A percentile compares a stretch with the other conserved stretches of the same genome.
These are phyloP conservation scores for Danaus melanippus DNA, from an alignment of 1,140 invertebrate genomes.

Conservation along the genomic window DNA sequence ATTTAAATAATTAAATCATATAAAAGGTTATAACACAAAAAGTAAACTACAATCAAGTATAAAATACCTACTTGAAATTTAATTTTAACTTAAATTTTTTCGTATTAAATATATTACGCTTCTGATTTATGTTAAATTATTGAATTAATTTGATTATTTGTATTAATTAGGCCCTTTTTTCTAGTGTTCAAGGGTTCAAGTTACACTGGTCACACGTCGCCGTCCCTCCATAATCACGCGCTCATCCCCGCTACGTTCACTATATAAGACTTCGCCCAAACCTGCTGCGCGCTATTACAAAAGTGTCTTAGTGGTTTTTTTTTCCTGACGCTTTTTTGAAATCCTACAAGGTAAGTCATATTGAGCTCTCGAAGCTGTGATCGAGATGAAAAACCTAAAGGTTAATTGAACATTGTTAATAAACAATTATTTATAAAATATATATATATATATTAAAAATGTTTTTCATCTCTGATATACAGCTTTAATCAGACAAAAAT, in stretches of 20 bases:
- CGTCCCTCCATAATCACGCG: constrained; percentile 40
- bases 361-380: constrained; percentile 29
- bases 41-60: too few relatives aligned
- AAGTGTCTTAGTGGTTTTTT: constrained; percentile 62
- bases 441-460: constrained; percentile 3
- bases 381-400: constrained; percentile 23
- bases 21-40: too few relatives aligned
- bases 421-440: constrained; percentile 8
- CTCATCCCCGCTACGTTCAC: constrained; percentile 58
- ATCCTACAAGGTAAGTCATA: constrained; percentile 57
- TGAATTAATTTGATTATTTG: too few relatives aligned
- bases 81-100: too few relatives aligned
- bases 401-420: constrained; percentile 1
- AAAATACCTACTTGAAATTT: too few relatives aligned
- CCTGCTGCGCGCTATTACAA: constrained; percentile 67
- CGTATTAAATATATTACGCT: too few relatives aligned
- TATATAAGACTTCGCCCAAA: constrained; percentile 63
- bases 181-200: constrained; percentile 8
- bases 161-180: constrained; percentile 8
- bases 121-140: too few relatives aligned
- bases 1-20: too few relatives aligned
- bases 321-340: constrained; percentile 50
- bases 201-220: constrained; percentile 7
- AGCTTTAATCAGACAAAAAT: too few relatives aligned
- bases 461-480: too few relatives aligned